phyloP scores from a whole-genome alignment of 2,888 invertebrate species.

The Apamea crenata region DNA sequence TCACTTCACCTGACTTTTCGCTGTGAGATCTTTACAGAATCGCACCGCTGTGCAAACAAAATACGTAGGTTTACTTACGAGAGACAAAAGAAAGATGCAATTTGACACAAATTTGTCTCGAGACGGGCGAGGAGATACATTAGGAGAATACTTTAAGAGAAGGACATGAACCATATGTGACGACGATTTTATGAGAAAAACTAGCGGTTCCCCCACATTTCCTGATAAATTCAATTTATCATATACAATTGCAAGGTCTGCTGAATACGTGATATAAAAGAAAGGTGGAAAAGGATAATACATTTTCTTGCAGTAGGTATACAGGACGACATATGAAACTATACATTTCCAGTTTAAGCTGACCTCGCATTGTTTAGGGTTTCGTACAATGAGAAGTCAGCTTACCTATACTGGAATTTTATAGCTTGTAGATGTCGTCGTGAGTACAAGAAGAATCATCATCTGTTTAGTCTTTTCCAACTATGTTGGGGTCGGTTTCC shows the following conservation, averaged over 20 bases:
- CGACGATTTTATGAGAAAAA: conserved; percentile 28
- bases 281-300: neutral
- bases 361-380: too few relatives aligned
- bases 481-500: neutral
- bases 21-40: too few relatives aligned
- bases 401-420: too few relatives aligned
- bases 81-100: conserved; percentile 26
- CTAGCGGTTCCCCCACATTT: conserved; percentile 15
- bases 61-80: neutral
- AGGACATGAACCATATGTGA: conserved; percentile 23
- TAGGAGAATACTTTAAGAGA: conserved; percentile 24
- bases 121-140: conserved; percentile 22
- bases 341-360: too few relatives aligned
- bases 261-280: neutral
- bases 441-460: neutral
- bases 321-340: neutral
- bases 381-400: too few relatives aligned
- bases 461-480: neutral
- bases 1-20: too few relatives aligned
- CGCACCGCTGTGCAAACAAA: too few relatives aligned
- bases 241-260: neutral
- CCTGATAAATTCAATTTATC: conserved; percentile 48
- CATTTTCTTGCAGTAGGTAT: neutral
- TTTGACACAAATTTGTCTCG: conserved; percentile 33
- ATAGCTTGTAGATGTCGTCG: too few relatives aligned